Conservation (phyloP, 1,140 invertebrate genomes). For the Zaprionus tsacasi region DNA sequence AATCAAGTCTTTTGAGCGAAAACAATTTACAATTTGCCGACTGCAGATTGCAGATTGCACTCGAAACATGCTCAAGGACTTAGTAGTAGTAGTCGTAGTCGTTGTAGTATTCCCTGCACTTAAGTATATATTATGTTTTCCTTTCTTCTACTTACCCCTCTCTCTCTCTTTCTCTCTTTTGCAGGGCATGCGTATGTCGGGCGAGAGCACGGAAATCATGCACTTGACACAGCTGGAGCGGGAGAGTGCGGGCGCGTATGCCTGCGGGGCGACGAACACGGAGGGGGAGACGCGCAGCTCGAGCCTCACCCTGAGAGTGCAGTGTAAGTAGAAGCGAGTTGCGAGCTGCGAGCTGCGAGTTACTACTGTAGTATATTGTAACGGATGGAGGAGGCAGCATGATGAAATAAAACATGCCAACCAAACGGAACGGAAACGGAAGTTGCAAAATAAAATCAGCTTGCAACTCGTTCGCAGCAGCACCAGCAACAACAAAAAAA, state of each 20-base stretch:
- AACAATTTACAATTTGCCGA: conserved; percentile 11
- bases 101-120: not conserved
- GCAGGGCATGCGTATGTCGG: conserved; percentile 84
- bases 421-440: conserved; percentile 63
- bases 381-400: conserved; percentile 4
- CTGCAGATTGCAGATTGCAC: conserved; percentile 11
- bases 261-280: conserved; percentile 88
- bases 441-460: conserved; percentile 75
- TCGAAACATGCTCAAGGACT: not conserved
- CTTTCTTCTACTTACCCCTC: conserved; percentile 11
- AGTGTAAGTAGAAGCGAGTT: conserved; percentile 86
- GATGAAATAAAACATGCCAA: conserved; percentile 35
- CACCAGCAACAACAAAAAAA: conserved; percentile 6
- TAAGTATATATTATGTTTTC: conserved; percentile 10
- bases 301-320: conserved; percentile 87
- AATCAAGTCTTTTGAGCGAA: conserved; percentile 7
- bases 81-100: too few species aligned
- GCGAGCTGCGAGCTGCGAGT: not conserved
- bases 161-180: conserved; percentile 33
- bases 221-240: conserved; percentile 84
- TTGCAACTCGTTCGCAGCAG: conserved; percentile 27
- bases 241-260: conserved; percentile 87
- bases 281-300: conserved; percentile 89
- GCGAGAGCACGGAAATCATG: conserved; percentile 83
- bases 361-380: conserved; percentile 17